phyloP scores from a whole-genome alignment of 2,113 vertebrate genomes.

The Aleadryas rufinucha region DNA sequence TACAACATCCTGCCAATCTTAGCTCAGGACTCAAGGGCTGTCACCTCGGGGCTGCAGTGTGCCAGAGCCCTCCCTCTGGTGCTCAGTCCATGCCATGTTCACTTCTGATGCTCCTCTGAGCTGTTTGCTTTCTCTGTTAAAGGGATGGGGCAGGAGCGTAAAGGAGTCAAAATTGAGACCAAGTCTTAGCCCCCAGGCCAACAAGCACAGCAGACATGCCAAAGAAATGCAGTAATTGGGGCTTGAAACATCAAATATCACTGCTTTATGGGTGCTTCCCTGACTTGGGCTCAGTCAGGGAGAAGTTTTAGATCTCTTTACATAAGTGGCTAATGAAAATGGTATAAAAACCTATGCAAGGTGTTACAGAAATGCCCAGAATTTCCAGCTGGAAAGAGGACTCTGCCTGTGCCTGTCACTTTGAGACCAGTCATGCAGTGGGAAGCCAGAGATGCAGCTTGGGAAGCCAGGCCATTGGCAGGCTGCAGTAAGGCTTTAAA shows the following conservation, averaged over 20 bases:
- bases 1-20: background rate
- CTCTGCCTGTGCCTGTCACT: background rate
- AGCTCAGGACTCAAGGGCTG: background rate
- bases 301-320: background rate
- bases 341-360: rapidly evolving
- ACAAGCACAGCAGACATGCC: background rate
- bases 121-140: background rate
- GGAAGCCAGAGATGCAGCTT: background rate
- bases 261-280: background rate
- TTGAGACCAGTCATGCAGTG: background rate
- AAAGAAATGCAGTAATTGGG: background rate
- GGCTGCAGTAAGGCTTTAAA: background rate
- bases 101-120: background rate
- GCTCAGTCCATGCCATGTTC: background rate
- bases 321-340: background rate
- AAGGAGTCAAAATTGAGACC: background rate
- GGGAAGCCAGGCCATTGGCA: background rate
- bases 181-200: background rate
- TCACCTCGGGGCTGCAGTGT: background rate
- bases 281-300: background rate
- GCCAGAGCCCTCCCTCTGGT: background rate
- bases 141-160: background rate
- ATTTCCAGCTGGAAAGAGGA: background rate
- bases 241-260: background rate
- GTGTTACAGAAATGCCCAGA: background rate